Percentiles rank a stretch among this genome's conserved stretches.
These are phyloP conservation scores for Brachyhypopomus occidentalis DNA, from an alignment of 2,113 vertebrate genomes.

Conservation along the genomic window DNA sequence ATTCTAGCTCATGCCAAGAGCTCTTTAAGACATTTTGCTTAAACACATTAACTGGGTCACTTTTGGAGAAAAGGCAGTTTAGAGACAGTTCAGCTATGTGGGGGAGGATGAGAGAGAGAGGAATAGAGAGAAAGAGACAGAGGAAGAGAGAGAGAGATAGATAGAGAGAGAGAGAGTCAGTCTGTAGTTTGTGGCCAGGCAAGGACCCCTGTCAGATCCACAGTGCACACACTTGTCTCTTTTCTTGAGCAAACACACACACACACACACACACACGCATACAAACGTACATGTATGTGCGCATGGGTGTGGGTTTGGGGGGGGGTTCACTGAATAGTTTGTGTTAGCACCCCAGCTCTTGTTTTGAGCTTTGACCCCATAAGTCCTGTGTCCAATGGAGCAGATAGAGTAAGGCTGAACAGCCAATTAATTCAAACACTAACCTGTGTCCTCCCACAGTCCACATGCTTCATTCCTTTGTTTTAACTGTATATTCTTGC, in stretches of 20 bases:
- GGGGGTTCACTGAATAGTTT: slow-evolving; percentile 6
- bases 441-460: slow-evolving; percentile 40
- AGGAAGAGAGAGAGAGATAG: slow-evolving; percentile 61
- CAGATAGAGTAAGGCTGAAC: slow-evolving; percentile 50
- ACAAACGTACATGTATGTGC: slow-evolving; percentile 32
- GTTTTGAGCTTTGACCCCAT: slow-evolving; percentile 47
- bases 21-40: neutral
- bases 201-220: slow-evolving; percentile 75
- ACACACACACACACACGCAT: slow-evolving; percentile 17
- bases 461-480: slow-evolving; percentile 12
- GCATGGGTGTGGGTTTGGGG: slow-evolving; percentile 28
- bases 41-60: slow-evolving; percentile 11
- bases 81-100: neutral
- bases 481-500: neutral
- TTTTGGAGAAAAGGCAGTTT: neutral
- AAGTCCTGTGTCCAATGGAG: slow-evolving; percentile 54
- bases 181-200: slow-evolving; percentile 48
- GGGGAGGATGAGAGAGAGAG: neutral
- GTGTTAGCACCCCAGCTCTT: neutral
- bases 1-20: neutral
- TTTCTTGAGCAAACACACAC: slow-evolving; percentile 81
- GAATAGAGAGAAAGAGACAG: neutral
- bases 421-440: slow-evolving; percentile 55
- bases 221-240: slow-evolving; percentile 84
- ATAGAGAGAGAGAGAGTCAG: neutral